A percentile compares a stretch with the other conserved stretches of the same genome.
These are phyloP conservation scores for Tineola bisselliella DNA, from an alignment of 2,888 invertebrate genomes.

Conservation along the genomic window DNA sequence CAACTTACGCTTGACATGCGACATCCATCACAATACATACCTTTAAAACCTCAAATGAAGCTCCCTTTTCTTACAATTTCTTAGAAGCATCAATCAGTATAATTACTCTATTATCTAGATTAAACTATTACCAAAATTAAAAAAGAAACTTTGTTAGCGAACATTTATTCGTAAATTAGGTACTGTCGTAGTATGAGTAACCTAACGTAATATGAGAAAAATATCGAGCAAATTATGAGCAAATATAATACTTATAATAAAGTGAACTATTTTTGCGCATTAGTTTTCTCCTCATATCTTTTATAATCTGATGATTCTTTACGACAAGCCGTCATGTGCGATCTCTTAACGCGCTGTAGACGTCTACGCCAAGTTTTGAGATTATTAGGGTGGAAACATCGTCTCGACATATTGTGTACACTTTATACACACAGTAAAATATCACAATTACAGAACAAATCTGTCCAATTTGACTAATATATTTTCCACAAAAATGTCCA, in stretches of 20 bases:
- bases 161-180: too few relatives aligned
- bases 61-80: not conserved
- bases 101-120: too few relatives aligned
- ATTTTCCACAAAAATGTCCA: too few relatives aligned
- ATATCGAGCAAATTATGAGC: too few relatives aligned
- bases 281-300: not conserved
- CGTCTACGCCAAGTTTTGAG: conserved; percentile 19
- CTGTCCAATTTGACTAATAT: not conserved
- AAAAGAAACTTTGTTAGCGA: too few relatives aligned
- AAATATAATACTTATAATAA: not conserved
- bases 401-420: conserved; percentile 23
- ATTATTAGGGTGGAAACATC: conserved; percentile 25
- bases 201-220: too few relatives aligned
- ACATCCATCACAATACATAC: conserved; percentile 2
- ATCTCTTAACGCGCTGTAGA: not conserved
- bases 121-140: too few relatives aligned
- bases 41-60: not conserved
- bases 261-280: not conserved
- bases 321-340: conserved; percentile 4
- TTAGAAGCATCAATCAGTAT: not conserved
- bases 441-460: not conserved
- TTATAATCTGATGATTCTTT: conserved; percentile 2
- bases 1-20: conserved; percentile 6
- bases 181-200: too few relatives aligned
- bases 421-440: conserved; percentile 21